Percentiles rank a stretch among this genome's conserved stretches.
These are phyloP conservation scores for Apis cerana DNA, from an alignment of 1,140 invertebrate species.

Conservation along the genomic window DNA sequence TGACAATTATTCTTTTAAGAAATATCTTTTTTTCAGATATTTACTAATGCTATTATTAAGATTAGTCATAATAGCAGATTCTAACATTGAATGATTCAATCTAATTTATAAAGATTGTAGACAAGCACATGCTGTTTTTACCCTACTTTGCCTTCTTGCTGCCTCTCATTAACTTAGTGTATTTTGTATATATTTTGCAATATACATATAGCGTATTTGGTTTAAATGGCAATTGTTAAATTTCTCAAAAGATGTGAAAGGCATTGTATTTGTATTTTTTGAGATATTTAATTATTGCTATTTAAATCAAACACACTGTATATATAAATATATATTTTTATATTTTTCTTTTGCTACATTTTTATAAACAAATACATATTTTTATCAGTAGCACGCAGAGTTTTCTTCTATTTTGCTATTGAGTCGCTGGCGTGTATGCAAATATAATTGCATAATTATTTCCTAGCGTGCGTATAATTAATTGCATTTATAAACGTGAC, in stretches of 20 bases:
- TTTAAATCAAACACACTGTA: not conserved
- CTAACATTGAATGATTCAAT: slow-evolving; percentile 1
- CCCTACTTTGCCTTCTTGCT: slow-evolving; percentile 54
- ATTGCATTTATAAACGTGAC: not conserved
- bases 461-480: not conserved
- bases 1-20: not conserved
- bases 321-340: slow-evolving; percentile 30
- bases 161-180: slow-evolving; percentile 38
- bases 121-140: slow-evolving; percentile 55
- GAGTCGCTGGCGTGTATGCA: slow-evolving; percentile 58
- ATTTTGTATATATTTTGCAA: slow-evolving; percentile 31
- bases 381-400: slow-evolving; percentile 54
- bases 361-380: slow-evolving; percentile 43
- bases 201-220: slow-evolving; percentile 16
- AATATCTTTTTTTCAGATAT: not conserved
- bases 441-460: slow-evolving; percentile 14
- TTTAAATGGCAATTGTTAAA: not conserved
- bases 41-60: not conserved
- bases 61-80: not conserved
- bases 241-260: not conserved
- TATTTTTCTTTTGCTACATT: slow-evolving; percentile 42
- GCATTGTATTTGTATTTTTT: not conserved
- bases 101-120: slow-evolving; percentile 51
- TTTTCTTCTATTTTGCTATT: slow-evolving; percentile 56
- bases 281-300: not conserved